Evolutionary conservation across 2,797 vertebrate genomes (phyloP).

Genomic region (Myotis myotis): DNA sequence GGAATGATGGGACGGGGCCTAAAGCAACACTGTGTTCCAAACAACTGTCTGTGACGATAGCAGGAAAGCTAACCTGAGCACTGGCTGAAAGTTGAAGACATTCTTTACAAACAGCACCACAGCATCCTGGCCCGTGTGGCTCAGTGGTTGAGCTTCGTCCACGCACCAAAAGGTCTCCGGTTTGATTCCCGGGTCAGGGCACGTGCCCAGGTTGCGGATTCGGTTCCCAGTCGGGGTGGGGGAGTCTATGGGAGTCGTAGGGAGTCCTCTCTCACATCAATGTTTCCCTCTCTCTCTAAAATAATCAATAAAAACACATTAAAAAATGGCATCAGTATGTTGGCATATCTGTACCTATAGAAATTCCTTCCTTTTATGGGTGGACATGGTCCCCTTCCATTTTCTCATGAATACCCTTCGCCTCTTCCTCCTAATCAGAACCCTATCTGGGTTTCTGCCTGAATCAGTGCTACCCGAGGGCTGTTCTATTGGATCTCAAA

Average conservation of each 20-base stretch:
- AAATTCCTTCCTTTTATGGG: background rate
- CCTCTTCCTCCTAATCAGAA: background rate
- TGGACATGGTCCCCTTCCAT: background rate
- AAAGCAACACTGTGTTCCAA: background rate
- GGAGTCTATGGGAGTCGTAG: background rate
- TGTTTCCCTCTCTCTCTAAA: background rate
- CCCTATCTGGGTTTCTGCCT: background rate
- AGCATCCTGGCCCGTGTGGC: background rate
- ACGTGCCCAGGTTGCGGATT: too few species aligned
- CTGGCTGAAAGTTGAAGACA: background rate
- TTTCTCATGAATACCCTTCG: background rate
- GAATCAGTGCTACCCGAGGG: background rate
- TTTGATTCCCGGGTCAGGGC: background rate
- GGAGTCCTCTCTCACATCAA: too few species aligned
- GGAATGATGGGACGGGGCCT: background rate
- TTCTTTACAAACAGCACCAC: background rate
- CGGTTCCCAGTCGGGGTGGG: too few species aligned
- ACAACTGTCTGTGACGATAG: too few species aligned
- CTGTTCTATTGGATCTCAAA: background rate
- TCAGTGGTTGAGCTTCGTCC: background rate
- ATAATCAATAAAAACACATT: too few species aligned
- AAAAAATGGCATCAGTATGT: background rate
- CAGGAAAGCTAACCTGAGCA: background rate
- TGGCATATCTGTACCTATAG: background rate
- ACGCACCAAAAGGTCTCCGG: background rate